Evolutionary conservation across 1,140 invertebrate species (phyloP).

Genomic region (Cydia splendana): DNA sequence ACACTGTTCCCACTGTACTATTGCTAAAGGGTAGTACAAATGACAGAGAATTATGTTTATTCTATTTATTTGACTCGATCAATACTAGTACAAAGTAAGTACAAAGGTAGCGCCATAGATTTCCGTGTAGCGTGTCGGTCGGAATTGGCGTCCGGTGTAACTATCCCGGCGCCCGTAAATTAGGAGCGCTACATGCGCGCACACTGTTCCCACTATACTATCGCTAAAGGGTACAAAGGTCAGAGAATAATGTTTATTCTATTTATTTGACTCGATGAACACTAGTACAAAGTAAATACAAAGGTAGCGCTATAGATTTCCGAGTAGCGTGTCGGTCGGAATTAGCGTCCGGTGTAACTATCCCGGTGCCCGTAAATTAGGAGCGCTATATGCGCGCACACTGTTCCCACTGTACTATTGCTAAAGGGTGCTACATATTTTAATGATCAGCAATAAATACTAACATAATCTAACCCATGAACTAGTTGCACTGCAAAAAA

Average conservation of each 20-base stretch:
- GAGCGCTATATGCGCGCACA: slow-evolving; percentile 60
- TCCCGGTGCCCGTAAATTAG: slow-evolving; percentile 73
- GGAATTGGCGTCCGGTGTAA: slow-evolving; percentile 70
- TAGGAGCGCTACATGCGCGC: slow-evolving; percentile 67
- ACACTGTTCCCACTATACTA: slow-evolving; percentile 34
- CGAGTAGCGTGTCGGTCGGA: slow-evolving; percentile 54
- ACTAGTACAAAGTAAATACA: no score
- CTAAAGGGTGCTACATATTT: background rate
- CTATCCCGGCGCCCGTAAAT: slow-evolving; percentile 74
- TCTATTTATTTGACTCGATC: no score
- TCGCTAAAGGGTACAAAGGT: no score
- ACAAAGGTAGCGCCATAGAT: slow-evolving; percentile 23
- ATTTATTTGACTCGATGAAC: no score
- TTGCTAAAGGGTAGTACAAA: no score
- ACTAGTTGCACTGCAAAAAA: no score
- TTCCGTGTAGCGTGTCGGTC: slow-evolving; percentile 49
- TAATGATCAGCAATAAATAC: no score
- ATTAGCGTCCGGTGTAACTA: slow-evolving; percentile 72
- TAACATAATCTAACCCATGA: no score
- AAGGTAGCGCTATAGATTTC: slow-evolving; percentile 24
- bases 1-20: slow-evolving; percentile 33
- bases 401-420: slow-evolving; percentile 50
- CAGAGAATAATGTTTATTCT: no score
- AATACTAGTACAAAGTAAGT: background rate
- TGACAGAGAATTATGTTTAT: no score